phyloP scores from a whole-genome alignment of 37 sponge, comb jelly and placozoan species.

The Agelas oroides region DNA sequence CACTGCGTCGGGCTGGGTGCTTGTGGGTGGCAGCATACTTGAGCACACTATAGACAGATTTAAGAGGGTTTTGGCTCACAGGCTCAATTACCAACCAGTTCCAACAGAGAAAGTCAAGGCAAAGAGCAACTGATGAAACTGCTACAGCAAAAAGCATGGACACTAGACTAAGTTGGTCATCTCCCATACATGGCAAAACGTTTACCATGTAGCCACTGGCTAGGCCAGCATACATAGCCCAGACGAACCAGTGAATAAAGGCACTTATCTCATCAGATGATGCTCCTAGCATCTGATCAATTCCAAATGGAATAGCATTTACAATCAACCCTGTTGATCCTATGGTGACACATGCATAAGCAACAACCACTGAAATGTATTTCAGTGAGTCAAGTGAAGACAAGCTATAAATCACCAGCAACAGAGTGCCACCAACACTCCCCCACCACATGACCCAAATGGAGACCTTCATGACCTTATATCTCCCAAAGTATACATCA shows the following conservation, averaged over 20 bases:
- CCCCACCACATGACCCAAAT: constrained; percentile 21
- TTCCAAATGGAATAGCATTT: neutral
- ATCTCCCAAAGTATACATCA: constrained; percentile 13
- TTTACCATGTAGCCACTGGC: too few relatives aligned
- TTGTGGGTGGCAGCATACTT: neutral
- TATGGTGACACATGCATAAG: too few relatives aligned
- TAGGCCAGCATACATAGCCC: neutral
- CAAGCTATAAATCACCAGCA: too few relatives aligned
- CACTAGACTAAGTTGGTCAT: too few relatives aligned
- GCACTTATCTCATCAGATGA: neutral
- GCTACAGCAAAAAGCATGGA: too few relatives aligned
- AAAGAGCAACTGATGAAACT: neutral
- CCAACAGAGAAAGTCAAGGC: neutral
- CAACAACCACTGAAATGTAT: neutral
- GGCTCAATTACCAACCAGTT: constrained; percentile 1
- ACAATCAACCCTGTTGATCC: neutral
- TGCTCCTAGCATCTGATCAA: neutral
- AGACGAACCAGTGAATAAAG: constrained; percentile 17
- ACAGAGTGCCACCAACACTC: neutral
- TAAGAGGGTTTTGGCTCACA: neutral
- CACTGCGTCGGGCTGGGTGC: neutral
- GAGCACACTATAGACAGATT: neutral
- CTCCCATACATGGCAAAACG: too few relatives aligned
- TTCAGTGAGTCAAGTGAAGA: too few relatives aligned
- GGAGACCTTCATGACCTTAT: constrained; percentile 17